phyloP scores from a whole-genome alignment of 1,140 invertebrate species.

The Tetragonula clypearis region DNA sequence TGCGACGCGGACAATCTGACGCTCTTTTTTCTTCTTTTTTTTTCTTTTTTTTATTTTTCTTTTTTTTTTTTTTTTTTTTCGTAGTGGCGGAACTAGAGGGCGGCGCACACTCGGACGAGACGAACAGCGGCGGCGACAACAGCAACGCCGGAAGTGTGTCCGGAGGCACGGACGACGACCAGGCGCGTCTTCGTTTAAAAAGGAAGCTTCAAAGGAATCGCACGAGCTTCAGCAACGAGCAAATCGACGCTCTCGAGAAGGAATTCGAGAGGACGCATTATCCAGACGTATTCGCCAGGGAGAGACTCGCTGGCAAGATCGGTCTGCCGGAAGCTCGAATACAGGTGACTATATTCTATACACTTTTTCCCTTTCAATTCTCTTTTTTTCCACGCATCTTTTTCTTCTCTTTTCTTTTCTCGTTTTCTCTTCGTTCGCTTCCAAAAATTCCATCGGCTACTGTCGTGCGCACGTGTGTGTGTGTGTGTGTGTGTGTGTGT shows the following conservation, averaged over 20 bases:
- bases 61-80: too few species aligned
- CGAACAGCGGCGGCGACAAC: slow-evolving; percentile 90
- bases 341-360: slow-evolving; percentile 86
- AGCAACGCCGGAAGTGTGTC: slow-evolving; percentile 88
- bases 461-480: too few species aligned
- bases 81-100: slow-evolving; percentile 82
- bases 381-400: too few species aligned
- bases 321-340: slow-evolving; percentile 98
- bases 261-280: slow-evolving; percentile 96
- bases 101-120: slow-evolving; percentile 88
- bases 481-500: too few species aligned
- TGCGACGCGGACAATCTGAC: too few species aligned
- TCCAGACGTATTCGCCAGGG: slow-evolving; percentile 97
- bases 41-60: too few species aligned
- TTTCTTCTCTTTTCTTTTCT: too few species aligned
- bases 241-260: slow-evolving; percentile 99
- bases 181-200: slow-evolving; percentile 94
- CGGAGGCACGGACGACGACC: slow-evolving; percentile 89
- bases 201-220: slow-evolving; percentile 98
- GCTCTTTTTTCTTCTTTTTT: too few species aligned
- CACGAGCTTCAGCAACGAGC: slow-evolving; percentile 99
- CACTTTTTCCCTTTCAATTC: too few species aligned
- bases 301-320: slow-evolving; percentile 97
- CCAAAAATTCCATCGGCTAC: background rate
- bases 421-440: too few species aligned